These are phyloP conservation scores for Anticlea derivata DNA, from an alignment of 2,888 invertebrate genomes.

Conservation along the genomic window DNA sequence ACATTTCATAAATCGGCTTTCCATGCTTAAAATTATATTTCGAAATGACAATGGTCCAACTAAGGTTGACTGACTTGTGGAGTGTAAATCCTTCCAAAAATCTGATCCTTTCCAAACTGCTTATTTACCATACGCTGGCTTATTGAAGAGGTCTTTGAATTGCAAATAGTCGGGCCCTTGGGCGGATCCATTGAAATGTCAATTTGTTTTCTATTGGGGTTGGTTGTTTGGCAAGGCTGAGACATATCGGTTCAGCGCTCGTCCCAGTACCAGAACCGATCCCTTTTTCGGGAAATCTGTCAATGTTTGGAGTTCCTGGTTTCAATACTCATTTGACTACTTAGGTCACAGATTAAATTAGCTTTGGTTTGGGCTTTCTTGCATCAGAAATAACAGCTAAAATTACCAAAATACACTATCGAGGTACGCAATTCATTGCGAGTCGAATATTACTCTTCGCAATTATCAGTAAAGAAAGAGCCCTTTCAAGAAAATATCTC, in stretches of 20 bases:
- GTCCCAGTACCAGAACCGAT: constrained; percentile 25
- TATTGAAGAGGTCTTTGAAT: constrained; percentile 80
- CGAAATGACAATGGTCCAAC: background rate
- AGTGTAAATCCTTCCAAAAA: constrained; percentile 56
- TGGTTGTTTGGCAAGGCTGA: constrained; percentile 40
- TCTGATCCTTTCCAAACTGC: constrained; percentile 74
- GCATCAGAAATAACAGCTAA: background rate
- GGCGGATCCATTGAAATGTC: constrained; percentile 78
- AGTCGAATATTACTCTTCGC: no score
- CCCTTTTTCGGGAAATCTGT: constrained; percentile 30
- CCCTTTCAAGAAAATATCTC: no score
- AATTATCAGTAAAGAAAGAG: no score
- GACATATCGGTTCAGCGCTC: constrained; percentile 39
- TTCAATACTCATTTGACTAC: constrained; percentile 39
- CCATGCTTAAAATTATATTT: no score
- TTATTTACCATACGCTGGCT: constrained; percentile 74
- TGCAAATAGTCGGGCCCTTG: constrained; percentile 75
- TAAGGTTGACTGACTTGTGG: constrained; percentile 20
- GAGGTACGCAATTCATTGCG: no score
- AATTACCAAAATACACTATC: background rate
- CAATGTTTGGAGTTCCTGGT: constrained; percentile 36
- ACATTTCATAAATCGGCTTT: no score
- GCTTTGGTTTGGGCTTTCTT: no score
- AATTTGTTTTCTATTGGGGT: constrained; percentile 82
- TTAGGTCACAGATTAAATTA: no score